Conservation (phyloP, 2,888 invertebrate genomes). For the Drosophila setosimentum region DNA sequence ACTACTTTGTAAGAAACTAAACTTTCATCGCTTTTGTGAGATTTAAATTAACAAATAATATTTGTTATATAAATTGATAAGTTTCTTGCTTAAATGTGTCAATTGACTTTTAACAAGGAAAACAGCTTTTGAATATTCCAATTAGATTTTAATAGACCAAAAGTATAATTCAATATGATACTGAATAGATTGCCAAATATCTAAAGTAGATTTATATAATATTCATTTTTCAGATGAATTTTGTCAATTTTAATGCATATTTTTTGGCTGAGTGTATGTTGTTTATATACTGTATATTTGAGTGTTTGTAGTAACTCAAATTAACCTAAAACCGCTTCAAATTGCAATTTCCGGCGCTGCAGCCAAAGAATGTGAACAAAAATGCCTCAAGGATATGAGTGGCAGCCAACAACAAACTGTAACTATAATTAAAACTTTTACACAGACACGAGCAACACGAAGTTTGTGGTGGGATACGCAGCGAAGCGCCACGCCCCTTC, state of each 20-base stretch:
- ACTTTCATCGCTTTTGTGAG: background rate
- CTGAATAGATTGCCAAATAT: background rate
- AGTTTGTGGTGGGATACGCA: background rate
- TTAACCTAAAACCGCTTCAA: slow-evolving; percentile 78
- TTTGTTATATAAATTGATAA: background rate
- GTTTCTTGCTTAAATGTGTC: background rate
- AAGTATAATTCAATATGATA: background rate
- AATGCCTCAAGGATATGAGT: slow-evolving; percentile 58
- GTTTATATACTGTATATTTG: slow-evolving; percentile 10
- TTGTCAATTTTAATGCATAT: background rate
- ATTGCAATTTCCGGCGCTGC: slow-evolving; percentile 76
- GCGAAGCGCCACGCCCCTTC: background rate
- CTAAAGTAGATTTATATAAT: background rate
- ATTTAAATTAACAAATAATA: background rate
- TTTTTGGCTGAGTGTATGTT: slow-evolving; percentile 7
- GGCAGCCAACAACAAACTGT: slow-evolving; percentile 45
- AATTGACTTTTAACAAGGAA: background rate
- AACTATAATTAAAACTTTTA: slow-evolving; percentile 77
- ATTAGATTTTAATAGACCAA: no score
- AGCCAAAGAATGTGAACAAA: slow-evolving; percentile 45
- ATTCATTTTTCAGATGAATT: no score
- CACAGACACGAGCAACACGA: slow-evolving; percentile 10
- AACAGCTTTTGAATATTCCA: background rate
- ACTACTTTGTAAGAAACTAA: background rate
- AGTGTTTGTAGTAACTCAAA: slow-evolving; percentile 59